Evolutionary conservation across 2,888 invertebrate genomes (phyloP).

Genomic region (Empis livida): DNA sequence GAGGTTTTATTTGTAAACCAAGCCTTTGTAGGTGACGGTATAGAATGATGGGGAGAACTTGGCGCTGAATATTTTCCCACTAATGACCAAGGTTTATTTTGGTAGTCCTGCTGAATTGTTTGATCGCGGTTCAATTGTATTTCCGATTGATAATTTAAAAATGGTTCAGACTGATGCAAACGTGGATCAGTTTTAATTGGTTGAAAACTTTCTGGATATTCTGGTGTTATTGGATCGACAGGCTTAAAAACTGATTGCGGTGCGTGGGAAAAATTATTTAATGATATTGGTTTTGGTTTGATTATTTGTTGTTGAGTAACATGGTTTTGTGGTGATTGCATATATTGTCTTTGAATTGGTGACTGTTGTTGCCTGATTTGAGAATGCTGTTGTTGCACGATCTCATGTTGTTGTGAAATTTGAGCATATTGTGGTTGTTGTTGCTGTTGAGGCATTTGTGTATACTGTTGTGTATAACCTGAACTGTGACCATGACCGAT

Average conservation of each 20-base stretch:
- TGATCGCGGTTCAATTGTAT: not conserved
- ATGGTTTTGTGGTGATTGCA: too few species aligned
- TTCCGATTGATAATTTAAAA: not conserved
- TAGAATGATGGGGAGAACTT: conserved; percentile 14
- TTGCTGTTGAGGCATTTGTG: conserved; percentile 6
- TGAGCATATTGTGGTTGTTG: conserved; percentile 11
- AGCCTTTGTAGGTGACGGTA: conserved; percentile 18
- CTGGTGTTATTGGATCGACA: conserved; percentile 18
- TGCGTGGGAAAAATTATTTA: conserved; percentile 64
- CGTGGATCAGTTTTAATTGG: conserved; percentile 18
- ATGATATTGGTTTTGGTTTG: conserved; percentile 40
- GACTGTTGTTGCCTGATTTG: not conserved
- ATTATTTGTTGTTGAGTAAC: not conserved
- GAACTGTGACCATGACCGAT: too few species aligned
- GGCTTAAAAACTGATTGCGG: conserved; percentile 64
- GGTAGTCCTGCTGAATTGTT: not conserved
- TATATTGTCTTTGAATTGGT: not conserved
- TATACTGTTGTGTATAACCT: not conserved
- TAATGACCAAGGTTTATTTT: conserved; percentile 7
- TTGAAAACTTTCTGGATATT: conserved; percentile 21
- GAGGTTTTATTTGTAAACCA: conserved; percentile 18
- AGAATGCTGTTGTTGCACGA: conserved; percentile 7
- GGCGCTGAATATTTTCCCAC: conserved; percentile 3
- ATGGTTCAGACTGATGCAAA: not conserved
- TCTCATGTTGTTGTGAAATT: conserved; percentile 10